A percentile compares a stretch with the other conserved stretches of the same genome.
These are phyloP conservation scores for Agriopis leucophaearia DNA, from an alignment of 2,888 invertebrate genomes.

Conservation along the genomic window DNA sequence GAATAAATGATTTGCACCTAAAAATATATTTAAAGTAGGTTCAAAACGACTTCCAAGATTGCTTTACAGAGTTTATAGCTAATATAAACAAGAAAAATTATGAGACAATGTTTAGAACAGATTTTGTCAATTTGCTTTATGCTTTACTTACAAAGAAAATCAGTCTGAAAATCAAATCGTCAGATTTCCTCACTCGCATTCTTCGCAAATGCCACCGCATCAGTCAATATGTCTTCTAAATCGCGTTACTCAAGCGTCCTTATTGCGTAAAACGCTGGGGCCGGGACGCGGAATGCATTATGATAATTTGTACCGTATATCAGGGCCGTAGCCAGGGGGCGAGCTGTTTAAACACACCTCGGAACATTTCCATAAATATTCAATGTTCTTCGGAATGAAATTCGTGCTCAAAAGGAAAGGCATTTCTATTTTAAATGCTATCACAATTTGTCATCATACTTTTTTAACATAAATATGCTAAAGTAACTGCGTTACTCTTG, in stretches of 20 bases:
- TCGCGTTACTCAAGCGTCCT: conserved; percentile 35
- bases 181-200: conserved; percentile 24
- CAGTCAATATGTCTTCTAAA: conserved; percentile 36
- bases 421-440: no score
- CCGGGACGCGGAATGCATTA: conserved; percentile 36
- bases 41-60: no score
- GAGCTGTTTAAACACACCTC: not conserved
- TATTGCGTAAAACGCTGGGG: conserved; percentile 36
- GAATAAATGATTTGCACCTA: no score
- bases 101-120: not conserved
- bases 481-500: no score
- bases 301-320: conserved; percentile 44
- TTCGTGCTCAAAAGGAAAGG: not conserved
- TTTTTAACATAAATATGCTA: no score
- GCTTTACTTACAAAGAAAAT: not conserved
- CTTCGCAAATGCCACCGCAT: conserved; percentile 30
- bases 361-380: conserved; percentile 12
- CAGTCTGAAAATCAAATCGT: conserved; percentile 22
- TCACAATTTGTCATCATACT: no score
- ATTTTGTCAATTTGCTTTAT: not conserved
- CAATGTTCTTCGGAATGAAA: not conserved
- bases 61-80: no score
- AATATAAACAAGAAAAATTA: no score
- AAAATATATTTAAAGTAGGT: no score
- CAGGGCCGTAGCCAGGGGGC: conserved; percentile 11